Conservation (phyloP, 1,140 invertebrate species). For the Temnothorax longispinosus region DNA sequence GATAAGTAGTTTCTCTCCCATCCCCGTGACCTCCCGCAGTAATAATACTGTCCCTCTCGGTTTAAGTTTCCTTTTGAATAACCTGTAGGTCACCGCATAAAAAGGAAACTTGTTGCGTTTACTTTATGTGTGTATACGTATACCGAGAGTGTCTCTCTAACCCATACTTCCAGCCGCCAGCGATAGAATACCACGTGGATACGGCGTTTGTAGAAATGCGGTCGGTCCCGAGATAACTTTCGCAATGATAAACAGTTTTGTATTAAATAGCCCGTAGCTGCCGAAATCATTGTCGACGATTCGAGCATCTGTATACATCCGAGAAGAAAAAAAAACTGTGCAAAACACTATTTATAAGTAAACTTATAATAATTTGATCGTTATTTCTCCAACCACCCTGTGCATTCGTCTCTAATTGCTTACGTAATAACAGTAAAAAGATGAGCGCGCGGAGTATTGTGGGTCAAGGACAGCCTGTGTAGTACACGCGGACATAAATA, state of each 20-base stretch:
- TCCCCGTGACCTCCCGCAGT: slow-evolving; percentile 70
- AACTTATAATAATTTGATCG: not conserved
- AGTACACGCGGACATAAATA: slow-evolving; percentile 23
- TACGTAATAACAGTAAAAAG: not conserved
- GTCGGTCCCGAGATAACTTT: slow-evolving; percentile 27
- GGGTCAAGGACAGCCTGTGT: slow-evolving; percentile 25
- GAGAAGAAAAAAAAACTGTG: no score
- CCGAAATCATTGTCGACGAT: not conserved
- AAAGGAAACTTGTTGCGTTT: slow-evolving; percentile 71
- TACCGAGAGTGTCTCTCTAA: slow-evolving; percentile 24
- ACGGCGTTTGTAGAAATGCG: slow-evolving; percentile 19
- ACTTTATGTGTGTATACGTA: slow-evolving; percentile 62
- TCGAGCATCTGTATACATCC: not conserved
- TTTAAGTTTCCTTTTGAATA: slow-evolving; percentile 77
- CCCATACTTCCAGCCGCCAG: slow-evolving; percentile 9
- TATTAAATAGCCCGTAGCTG: not conserved
- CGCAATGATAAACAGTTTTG: slow-evolving; percentile 10
- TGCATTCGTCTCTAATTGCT: slow-evolving; percentile 1
- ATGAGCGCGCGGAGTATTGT: slow-evolving; percentile 15
- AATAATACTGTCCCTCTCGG: slow-evolving; percentile 72
- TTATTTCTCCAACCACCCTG: not conserved
- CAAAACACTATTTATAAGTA: not conserved
- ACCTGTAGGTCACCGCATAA: slow-evolving; percentile 76
- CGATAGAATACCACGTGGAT: slow-evolving; percentile 38
- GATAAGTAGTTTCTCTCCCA: slow-evolving; percentile 69